Percentiles rank a stretch among this genome's conserved stretches.
These are phyloP conservation scores for Siderastrea radians DNA, from an alignment of 92 coral and sea anemone genomes.

Conservation along the genomic window DNA sequence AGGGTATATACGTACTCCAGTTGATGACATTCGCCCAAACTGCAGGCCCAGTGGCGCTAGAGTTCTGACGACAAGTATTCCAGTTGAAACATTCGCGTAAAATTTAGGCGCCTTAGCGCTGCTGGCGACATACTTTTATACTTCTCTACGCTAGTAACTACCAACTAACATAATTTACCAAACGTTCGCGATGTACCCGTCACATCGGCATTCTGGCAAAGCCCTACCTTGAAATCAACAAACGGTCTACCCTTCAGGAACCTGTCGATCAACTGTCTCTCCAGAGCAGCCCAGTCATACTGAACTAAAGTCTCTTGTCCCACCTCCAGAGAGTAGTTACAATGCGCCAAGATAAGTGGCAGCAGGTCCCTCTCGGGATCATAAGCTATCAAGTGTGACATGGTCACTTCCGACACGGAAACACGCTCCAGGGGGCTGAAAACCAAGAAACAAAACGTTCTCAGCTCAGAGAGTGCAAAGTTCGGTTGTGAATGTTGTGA, in stretches of 20 bases:
- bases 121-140: too few species aligned
- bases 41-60: too few species aligned
- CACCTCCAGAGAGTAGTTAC: slow-evolving; percentile 87
- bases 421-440: slow-evolving; percentile 64
- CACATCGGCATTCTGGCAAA: neutral
- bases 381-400: slow-evolving; percentile 81
- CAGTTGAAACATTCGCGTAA: too few species aligned
- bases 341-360: slow-evolving; percentile 82
- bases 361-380: slow-evolving; percentile 83
- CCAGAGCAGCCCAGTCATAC: slow-evolving; percentile 82
- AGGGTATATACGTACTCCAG: too few species aligned
- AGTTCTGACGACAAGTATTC: too few species aligned
- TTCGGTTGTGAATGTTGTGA: too few species aligned
- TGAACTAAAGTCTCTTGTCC: slow-evolving; percentile 88
- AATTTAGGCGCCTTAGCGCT: too few species aligned
- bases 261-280: slow-evolving; percentile 87
- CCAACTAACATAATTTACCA: neutral
- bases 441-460: neutral
- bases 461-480: neutral
- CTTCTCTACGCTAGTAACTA: too few species aligned
- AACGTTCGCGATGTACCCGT: neutral
- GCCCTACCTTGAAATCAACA: slow-evolving; percentile 75
- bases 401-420: slow-evolving; percentile 62
- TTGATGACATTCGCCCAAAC: too few species aligned
- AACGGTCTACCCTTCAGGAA: slow-evolving; percentile 73